Evolutionary conservation across 2,113 vertebrate genomes (phyloP).

Genomic region (Procapra przewalskii): DNA sequence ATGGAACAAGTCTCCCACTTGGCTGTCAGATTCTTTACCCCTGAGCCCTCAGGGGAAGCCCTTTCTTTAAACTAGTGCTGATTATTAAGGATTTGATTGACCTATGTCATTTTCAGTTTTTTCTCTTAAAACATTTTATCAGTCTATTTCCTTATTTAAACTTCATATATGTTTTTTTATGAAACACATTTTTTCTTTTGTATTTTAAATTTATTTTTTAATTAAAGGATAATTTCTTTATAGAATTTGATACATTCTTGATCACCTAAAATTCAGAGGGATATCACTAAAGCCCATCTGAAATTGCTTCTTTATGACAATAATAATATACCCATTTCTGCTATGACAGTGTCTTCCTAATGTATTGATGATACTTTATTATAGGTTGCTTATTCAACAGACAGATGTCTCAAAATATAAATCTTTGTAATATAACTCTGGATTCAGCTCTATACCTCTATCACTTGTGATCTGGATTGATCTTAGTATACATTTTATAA

Average conservation of each 20-base stretch:
- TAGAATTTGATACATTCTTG: not conserved
- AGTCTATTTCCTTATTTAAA: conserved; percentile 61
- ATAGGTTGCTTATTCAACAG: conserved; percentile 50
- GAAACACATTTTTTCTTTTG: not conserved
- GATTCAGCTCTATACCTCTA: not conserved
- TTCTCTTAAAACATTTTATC: conserved; percentile 46
- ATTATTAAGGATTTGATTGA: conserved; percentile 45
- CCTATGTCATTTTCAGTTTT: not conserved
- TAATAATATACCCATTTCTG: conserved; percentile 56
- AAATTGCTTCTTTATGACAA: conserved; percentile 55
- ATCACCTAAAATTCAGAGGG: conserved; percentile 54
- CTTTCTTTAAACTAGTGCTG: conserved; percentile 29
- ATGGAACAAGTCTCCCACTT: not conserved
- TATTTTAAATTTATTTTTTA: not conserved
- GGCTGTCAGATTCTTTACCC: not conserved
- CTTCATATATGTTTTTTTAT: conserved; percentile 61
- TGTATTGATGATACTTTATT: conserved; percentile 49
- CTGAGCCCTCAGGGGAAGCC: not conserved
- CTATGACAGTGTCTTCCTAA: conserved; percentile 55
- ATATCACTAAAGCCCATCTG: conserved; percentile 24
- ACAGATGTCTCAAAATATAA: not conserved
- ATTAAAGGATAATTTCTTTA: not conserved
- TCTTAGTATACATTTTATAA: not conserved
- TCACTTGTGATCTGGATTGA: not conserved
- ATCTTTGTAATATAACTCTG: not conserved